Evolutionary conservation across 2,888 invertebrate genomes (phyloP).

Genomic region (Pycnomerus fuliginosus): DNA sequence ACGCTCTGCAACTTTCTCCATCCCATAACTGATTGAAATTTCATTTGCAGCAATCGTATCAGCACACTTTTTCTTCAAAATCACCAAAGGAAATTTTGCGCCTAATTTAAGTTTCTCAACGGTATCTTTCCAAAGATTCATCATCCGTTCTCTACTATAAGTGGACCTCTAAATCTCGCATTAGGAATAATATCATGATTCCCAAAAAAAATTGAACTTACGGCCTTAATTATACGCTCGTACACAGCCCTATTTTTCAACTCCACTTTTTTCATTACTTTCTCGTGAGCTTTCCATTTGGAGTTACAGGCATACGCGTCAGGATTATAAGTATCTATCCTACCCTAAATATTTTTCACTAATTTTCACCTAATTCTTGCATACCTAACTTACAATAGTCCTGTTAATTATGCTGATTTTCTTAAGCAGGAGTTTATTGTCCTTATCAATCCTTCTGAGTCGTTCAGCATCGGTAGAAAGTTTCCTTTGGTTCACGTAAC

Average conservation of each 20-base stretch:
- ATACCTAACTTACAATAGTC: slow-evolving; percentile 54
- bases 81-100: slow-evolving; percentile 39
- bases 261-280: slow-evolving; percentile 35
- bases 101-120: slow-evolving; percentile 34
- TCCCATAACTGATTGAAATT: slow-evolving; percentile 42
- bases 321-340: slow-evolving; percentile 41
- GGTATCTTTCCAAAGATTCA: slow-evolving; percentile 35
- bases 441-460: slow-evolving; percentile 52
- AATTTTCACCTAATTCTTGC: slow-evolving; percentile 44
- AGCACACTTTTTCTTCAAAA: slow-evolving; percentile 36
- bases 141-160: slow-evolving; percentile 31
- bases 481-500: slow-evolving; percentile 55
- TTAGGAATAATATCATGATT: neutral
- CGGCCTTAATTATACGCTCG: slow-evolving; percentile 24
- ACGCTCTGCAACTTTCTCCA: slow-evolving; percentile 26
- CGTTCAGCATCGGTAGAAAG: slow-evolving; percentile 48
- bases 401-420: slow-evolving; percentile 61
- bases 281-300: slow-evolving; percentile 38
- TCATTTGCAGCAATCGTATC: slow-evolving; percentile 37
- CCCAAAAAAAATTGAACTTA: slow-evolving; percentile 23
- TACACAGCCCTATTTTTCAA: slow-evolving; percentile 38
- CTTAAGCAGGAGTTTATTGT: slow-evolving; percentile 61
- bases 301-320: slow-evolving; percentile 37
- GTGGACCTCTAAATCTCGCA: slow-evolving; percentile 27
- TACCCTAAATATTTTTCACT: slow-evolving; percentile 37